These are phyloP conservation scores for Eurystomus glaucurus DNA, from an alignment of 2,797 vertebrate species.

Conservation along the genomic window DNA sequence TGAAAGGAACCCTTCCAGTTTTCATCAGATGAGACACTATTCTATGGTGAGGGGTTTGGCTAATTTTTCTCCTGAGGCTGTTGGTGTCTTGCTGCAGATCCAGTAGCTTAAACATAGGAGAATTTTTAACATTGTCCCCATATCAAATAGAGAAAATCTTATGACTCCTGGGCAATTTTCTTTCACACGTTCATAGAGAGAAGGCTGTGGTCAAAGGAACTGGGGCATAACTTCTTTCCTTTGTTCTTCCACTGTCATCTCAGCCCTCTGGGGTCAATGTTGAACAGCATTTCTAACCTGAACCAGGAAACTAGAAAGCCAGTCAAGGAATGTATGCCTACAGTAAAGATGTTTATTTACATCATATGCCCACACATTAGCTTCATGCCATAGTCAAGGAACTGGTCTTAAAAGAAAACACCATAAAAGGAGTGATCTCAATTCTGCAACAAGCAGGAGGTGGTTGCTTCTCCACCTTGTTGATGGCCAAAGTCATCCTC, in stretches of 20 bases:
- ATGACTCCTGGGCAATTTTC: slow-evolving; percentile 20
- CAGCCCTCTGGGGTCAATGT: neutral
- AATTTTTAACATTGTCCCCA: neutral
- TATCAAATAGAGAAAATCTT: neutral
- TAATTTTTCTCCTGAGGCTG: slow-evolving; percentile 49
- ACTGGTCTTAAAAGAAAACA: neutral
- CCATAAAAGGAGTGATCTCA: neutral
- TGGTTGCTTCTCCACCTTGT: neutral
- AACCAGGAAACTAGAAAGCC: neutral
- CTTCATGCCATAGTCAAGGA: neutral
- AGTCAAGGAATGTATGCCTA: neutral
- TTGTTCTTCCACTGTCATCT: slow-evolving; percentile 16
- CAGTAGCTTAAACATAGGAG: slow-evolving; percentile 4
- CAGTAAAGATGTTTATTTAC: neutral
- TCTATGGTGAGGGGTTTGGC: neutral
- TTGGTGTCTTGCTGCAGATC: neutral
- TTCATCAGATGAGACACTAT: neutral
- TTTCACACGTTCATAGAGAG: neutral
- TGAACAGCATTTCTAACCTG: neutral
- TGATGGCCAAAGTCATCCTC: neutral
- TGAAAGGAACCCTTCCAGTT: slow-evolving; percentile 43
- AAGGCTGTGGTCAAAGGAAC: neutral
- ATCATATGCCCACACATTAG: neutral
- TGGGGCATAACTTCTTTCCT: slow-evolving; percentile 30
- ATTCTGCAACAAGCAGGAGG: neutral